Conservation (phyloP, 35 echinoderm and acorn worm species). For the Acanthaster planci region DNA sequence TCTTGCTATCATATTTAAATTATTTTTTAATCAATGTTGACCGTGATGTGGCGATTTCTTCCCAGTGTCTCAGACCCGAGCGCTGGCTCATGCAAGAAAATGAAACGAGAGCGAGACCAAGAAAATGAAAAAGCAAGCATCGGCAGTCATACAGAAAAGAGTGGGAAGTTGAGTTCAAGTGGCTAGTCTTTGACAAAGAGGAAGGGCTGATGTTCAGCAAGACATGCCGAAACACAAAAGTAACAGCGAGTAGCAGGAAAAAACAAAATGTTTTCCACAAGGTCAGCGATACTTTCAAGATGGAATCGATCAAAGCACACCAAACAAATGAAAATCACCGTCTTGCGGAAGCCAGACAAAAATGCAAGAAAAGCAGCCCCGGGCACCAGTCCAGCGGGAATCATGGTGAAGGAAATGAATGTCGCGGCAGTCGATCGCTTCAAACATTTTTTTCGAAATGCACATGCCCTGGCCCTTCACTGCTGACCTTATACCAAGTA, state of each 20-base stretch:
- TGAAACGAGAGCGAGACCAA: not conserved
- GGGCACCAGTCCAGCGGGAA: constrained; percentile 32
- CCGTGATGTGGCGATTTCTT: constrained; percentile 2
- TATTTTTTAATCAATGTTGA: too few relatives aligned
- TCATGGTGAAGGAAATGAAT: constrained; percentile 38
- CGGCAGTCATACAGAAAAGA: not conserved
- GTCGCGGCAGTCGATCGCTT: constrained; percentile 7
- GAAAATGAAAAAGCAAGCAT: constrained; percentile 23
- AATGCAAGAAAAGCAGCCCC: constrained; percentile 21
- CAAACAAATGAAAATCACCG: constrained; percentile 43
- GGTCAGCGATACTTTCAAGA: constrained; percentile 14
- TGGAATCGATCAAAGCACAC: constrained; percentile 41
- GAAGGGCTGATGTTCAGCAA: constrained; percentile 37
- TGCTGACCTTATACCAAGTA: constrained; percentile 42
- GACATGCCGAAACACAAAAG: not conserved
- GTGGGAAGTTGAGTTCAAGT: constrained; percentile 36
- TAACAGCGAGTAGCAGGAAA: not conserved
- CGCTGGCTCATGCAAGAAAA: not conserved
- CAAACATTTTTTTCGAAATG: constrained; percentile 39
- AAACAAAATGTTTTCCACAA: constrained; percentile 34
- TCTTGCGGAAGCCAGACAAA: not conserved
- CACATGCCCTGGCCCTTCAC: constrained; percentile 48
- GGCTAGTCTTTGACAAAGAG: constrained; percentile 34
- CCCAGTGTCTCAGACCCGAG: not conserved
- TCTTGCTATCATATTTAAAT: too few relatives aligned